Base-by-base conservation (phyloP, 2,113 vertebrate species). In the Megaceryle torquata region DNA sequence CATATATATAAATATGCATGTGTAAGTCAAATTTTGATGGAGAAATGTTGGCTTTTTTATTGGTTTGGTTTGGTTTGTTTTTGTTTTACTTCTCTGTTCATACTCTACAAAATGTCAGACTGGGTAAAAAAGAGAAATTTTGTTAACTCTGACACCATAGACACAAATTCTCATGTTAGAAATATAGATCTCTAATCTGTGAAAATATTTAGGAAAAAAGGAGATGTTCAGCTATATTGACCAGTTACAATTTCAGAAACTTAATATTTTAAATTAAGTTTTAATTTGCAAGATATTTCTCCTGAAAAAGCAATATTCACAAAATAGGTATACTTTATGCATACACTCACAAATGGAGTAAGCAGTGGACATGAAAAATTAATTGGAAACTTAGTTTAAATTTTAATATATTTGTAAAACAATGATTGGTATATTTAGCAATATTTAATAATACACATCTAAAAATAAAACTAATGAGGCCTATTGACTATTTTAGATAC, bases 241-340 rank as follows among this genome's bases (percentile, higher is more conserved):
- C 6, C 15, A 77, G 11, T n/a, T 63, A 33, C 3, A 48, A 46
- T 63, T 77, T 63, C 37, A 57, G 41, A 65, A 76, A 33, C 4
- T 33, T 31, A n/a, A 24, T 14, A 28, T 29, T 28, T 54, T 54
- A 54, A 54, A 54, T 54, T 54, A 26, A 13, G 15, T 54, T 29
- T 54, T 54, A 54, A 54, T 54, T 54, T 54, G 14, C 4, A 68
- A 82, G 53, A 22, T 28, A 37, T 77, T 57, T 67, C 25, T 67
- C 18, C 33, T 51, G 26, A 35, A 54, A 54, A 51, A 25, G 4
- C 9, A 87, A 4, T 31, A 75, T 75, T 65, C 41, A 18, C 21
- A 71, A 57, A 5, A 8, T 15, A 6, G 19, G 16, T 44, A 1
- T 56, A 16, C 39, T 2, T 25, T 33, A 69, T 3, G 0, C 14